A percentile compares a stretch with the other conserved stretches of the same genome.
phyloP scores from a whole-genome alignment of 1,140 invertebrate species.

The Agraylea sexmaculata region DNA sequence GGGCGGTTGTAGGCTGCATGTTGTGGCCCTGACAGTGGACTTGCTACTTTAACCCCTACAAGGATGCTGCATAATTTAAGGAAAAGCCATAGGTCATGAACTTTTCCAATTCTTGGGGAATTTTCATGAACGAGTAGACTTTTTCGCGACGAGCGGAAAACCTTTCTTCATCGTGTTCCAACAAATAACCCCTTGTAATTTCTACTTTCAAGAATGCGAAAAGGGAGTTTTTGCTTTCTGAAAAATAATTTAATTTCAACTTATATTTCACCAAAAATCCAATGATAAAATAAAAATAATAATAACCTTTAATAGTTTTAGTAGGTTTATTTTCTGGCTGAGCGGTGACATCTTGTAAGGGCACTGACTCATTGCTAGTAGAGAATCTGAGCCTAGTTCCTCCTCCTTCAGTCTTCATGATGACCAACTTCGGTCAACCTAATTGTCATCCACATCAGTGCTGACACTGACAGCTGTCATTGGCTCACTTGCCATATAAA shows the following conservation, averaged over 20 bases:
- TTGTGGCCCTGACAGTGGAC: too few species aligned
- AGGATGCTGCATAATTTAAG: too few species aligned
- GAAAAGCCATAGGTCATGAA: conserved; percentile 95
- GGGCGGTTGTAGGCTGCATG: too few species aligned
- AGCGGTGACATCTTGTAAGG: not conserved
- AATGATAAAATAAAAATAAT: not conserved
- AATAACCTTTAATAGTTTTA: not conserved
- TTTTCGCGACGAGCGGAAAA: conserved; percentile 89
- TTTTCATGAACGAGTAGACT: conserved; percentile 94
- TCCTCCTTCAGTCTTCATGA: too few species aligned
- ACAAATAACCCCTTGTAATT: conserved; percentile 77
- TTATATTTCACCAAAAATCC: conserved; percentile 2
- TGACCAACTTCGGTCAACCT: too few species aligned
- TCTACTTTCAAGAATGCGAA: conserved; percentile 74
- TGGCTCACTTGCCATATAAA: too few species aligned
- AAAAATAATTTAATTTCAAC: too few species aligned
- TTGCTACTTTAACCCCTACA: too few species aligned
- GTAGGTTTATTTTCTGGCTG: not conserved
- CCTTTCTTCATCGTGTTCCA: conserved; percentile 88
- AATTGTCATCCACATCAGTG: too few species aligned
- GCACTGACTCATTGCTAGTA: too few species aligned
- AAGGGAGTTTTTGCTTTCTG: conserved; percentile 43
- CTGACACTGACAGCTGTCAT: too few species aligned
- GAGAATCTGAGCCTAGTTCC: too few species aligned
- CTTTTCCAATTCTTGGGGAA: conserved; percentile 83